Percentiles rank a stretch among this genome's conserved stretches.
These are phyloP conservation scores for Halocaridina rubra DNA, from an alignment of 2,888 invertebrate species.

Conservation along the genomic window DNA sequence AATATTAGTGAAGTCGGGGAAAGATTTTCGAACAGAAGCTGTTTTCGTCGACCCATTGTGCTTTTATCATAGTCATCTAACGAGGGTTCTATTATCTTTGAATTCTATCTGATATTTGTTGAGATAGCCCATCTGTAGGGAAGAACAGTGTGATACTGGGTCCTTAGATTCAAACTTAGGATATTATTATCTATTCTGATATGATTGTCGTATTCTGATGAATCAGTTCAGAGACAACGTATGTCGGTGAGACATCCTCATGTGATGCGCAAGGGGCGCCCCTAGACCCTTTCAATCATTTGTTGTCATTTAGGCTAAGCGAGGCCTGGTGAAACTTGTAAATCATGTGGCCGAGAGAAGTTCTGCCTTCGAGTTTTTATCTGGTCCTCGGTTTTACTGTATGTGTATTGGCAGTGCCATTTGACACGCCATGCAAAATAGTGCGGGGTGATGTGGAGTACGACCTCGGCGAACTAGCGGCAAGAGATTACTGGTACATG, in stretches of 20 bases:
- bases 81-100: no score
- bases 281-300: background rate
- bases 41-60: no score
- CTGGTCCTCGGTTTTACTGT: background rate
- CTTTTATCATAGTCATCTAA: no score
- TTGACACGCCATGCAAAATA: background rate
- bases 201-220: background rate
- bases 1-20: no score
- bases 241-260: conserved; percentile 15
- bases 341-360: background rate
- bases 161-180: background rate
- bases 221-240: background rate
- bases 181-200: background rate
- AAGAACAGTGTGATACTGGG: no score
- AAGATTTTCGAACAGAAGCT: no score
- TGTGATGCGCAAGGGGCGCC: background rate
- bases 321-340: background rate
- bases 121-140: no score
- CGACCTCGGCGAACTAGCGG: conserved; percentile 32
- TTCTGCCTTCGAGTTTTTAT: background rate
- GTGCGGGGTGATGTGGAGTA: conserved; percentile 20
- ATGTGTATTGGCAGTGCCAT: background rate
- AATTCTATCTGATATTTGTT: no score
- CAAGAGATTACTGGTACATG: conserved; percentile 27
- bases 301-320: background rate